Percentiles rank a stretch among this genome's conserved stretches.
Evolutionary conservation across 2,888 invertebrate genomes (phyloP).

Genomic region (Rotaria macrura): DNA sequence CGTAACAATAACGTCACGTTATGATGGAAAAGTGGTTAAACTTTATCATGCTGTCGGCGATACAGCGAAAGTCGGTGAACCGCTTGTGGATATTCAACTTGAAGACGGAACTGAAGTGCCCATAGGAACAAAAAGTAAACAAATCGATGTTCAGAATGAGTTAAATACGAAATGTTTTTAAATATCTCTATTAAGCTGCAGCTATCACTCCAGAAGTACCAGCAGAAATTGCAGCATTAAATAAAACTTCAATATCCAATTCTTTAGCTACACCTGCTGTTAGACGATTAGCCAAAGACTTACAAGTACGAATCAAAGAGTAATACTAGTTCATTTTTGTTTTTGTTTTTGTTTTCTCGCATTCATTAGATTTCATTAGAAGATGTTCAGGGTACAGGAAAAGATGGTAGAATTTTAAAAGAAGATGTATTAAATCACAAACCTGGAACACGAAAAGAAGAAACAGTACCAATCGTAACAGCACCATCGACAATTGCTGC

Average conservation of each 20-base stretch:
- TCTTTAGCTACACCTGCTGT: conserved; percentile 83
- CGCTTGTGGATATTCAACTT: conserved; percentile 81
- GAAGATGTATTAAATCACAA: conserved; percentile 65
- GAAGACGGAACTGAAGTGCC: conserved; percentile 37
- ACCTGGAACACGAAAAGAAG: no score
- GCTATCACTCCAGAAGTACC: neutral
- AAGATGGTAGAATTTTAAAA: conserved; percentile 78
- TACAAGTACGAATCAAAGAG: conserved; percentile 53
- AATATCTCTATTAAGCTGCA: neutral
- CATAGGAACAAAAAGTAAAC: conserved; percentile 7
- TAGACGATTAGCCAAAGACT: conserved; percentile 76
- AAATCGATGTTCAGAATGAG: no score
- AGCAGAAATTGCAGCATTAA: no score
- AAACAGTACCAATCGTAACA: neutral
- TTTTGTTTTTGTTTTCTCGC: neutral
- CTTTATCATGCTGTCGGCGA: conserved; percentile 75
- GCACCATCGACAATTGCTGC: neutral
- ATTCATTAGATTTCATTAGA: neutral
- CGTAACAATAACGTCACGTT: conserved; percentile 84
- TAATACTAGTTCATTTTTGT: neutral
- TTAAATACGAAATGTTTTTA: no score
- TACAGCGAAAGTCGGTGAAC: conserved; percentile 74
- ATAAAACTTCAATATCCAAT: conserved; percentile 36
- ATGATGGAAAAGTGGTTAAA: conserved; percentile 53
- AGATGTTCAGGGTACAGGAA: conserved; percentile 58